Conservation (phyloP, 2,113 vertebrate genomes). For the Eubucco bourcierii region DNA sequence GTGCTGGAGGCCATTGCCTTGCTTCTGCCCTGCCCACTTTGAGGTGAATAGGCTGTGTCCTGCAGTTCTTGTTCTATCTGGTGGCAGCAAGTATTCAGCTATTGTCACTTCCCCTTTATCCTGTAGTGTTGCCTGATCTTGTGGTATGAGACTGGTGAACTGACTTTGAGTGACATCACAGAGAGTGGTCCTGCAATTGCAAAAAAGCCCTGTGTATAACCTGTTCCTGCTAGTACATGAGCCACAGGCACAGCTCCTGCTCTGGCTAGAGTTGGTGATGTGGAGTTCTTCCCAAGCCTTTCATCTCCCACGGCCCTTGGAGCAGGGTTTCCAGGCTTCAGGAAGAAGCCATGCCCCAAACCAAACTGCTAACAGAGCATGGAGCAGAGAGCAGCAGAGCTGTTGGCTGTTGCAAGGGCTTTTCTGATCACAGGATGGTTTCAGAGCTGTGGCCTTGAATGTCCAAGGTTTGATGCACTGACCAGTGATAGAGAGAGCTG, state of each 20-base stretch:
- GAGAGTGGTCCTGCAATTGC: neutral
- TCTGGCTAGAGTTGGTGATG: neutral
- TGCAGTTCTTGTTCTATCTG: neutral
- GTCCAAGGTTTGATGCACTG: neutral
- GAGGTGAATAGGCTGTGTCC: neutral
- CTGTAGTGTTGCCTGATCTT: neutral
- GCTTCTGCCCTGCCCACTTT: neutral
- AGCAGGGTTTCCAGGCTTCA: neutral
- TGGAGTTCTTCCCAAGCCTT: neutral
- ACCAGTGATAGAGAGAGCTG: neutral
- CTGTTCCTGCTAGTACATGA: conserved; percentile 19
- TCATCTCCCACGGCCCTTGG: neutral
- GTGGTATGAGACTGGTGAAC: neutral
- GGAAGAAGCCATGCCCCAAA: neutral
- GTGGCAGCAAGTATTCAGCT: neutral
- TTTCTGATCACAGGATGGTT: neutral
- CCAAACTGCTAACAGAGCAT: neutral
- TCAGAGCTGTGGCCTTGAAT: neutral
- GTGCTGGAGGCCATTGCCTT: fast-evolving
- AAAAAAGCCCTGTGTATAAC: fast-evolving
- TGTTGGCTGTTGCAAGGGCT: neutral
- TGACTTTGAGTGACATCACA: too few relatives aligned
- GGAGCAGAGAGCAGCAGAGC: neutral
- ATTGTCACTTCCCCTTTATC: neutral
- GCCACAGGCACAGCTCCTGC: neutral